These are phyloP conservation scores for Neomorphus geoffroyi DNA, from an alignment of 2,797 vertebrate species.

Conservation along the genomic window DNA sequence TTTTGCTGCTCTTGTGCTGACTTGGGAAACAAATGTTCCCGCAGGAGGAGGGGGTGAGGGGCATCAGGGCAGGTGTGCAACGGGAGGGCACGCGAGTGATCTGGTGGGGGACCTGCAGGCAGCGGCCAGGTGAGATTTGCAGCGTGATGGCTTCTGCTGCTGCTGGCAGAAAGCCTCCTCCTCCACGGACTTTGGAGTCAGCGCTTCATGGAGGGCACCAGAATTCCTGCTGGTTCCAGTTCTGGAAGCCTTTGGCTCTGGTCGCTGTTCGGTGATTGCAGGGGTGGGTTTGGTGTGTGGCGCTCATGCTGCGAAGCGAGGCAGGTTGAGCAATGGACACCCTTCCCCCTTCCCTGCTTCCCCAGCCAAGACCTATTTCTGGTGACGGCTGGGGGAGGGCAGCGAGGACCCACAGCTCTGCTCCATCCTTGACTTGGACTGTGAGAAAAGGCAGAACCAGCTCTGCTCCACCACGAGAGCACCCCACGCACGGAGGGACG, in stretches of 20 bases:
- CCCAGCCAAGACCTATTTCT: background rate
- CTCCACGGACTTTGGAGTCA: rapidly evolving
- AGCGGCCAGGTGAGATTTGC: rapidly evolving
- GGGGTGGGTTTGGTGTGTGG: background rate
- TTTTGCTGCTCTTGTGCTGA: background rate
- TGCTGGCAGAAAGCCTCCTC: too few relatives aligned
- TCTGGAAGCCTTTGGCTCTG: background rate
- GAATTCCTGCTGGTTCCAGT: background rate
- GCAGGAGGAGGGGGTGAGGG: background rate
- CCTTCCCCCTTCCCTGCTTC: background rate
- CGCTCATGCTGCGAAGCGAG: rapidly evolving
- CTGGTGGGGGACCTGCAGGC: background rate
- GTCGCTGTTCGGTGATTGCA: background rate
- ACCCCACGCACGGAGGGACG: rapidly evolving
- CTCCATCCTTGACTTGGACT: background rate
- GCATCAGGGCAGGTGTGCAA: rapidly evolving
- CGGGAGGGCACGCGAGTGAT: rapidly evolving
- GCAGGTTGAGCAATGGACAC: background rate
- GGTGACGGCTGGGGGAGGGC: background rate
- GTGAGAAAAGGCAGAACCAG: rapidly evolving
- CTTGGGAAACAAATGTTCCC: background rate
- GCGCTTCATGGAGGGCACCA: rapidly evolving
- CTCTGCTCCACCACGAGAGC: background rate
- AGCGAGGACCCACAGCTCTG: background rate
- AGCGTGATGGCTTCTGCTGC: background rate